Conservation (phyloP, 2,888 invertebrate species). For the Ormyrus thymus region DNA sequence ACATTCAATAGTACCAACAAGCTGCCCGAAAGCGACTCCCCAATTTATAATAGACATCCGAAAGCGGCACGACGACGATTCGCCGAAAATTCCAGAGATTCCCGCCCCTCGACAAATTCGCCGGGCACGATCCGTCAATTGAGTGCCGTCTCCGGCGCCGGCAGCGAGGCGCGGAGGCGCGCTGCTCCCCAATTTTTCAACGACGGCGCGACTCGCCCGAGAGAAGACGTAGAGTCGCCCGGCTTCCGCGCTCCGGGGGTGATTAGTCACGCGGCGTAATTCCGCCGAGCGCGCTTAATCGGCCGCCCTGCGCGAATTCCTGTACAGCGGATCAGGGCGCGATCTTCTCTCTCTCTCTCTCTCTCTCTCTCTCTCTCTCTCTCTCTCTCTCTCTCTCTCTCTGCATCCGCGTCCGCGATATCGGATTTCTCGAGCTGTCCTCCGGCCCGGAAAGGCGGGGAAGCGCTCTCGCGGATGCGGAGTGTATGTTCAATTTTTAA, state of each 20-base stretch:
- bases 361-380: background rate
- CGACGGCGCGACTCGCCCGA: background rate
- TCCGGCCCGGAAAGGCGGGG: too few relatives aligned
- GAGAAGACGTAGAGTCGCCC: constrained; percentile 5
- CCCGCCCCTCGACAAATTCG: background rate
- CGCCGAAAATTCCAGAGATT: too few relatives aligned
- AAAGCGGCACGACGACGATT: too few relatives aligned
- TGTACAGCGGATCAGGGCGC: background rate
- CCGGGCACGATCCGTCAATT: constrained; percentile 6
- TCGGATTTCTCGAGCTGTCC: too few relatives aligned
- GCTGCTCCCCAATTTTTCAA: background rate
- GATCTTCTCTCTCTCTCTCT: constrained; percentile 4
- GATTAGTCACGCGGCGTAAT: constrained; percentile 45
- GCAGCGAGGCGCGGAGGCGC: constrained; percentile 14
- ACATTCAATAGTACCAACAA: too few relatives aligned
- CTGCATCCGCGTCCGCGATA: constrained; percentile 10
- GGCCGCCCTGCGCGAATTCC: constrained; percentile 21
- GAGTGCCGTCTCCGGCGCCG: background rate
- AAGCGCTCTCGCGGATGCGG: too few relatives aligned
- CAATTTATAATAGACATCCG: too few relatives aligned
- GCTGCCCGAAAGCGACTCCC: too few relatives aligned
- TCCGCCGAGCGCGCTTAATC: constrained; percentile 33
- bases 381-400: constrained; percentile 2
- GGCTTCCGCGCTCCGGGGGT: background rate
- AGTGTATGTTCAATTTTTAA: too few relatives aligned